These are phyloP conservation scores for Cantharis flavilabris DNA, from an alignment of 2,888 invertebrate species.

Conservation along the genomic window DNA sequence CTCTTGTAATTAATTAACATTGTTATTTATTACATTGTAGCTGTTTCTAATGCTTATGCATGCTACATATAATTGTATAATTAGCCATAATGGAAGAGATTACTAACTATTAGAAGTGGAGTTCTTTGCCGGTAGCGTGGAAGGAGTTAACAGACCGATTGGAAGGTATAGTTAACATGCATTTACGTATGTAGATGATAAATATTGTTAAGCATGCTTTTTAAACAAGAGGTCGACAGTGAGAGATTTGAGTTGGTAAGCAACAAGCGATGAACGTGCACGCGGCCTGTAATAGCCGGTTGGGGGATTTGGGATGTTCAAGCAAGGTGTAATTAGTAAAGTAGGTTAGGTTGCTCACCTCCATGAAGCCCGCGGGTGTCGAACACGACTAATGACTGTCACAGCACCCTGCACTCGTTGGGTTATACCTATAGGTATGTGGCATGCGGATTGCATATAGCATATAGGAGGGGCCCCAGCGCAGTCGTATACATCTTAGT, in stretches of 20 bases:
- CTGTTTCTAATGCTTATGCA: background rate
- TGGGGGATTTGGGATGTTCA: conserved; percentile 39
- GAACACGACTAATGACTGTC: conserved; percentile 58
- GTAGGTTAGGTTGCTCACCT: conserved; percentile 55
- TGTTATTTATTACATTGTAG: background rate
- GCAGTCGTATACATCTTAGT: conserved; percentile 66
- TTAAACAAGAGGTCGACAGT: conserved; percentile 7
- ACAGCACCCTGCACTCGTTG: conserved; percentile 55
- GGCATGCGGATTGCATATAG: conserved; percentile 57
- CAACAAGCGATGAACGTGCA: conserved; percentile 43
- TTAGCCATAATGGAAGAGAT: background rate
- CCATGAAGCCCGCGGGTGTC: conserved; percentile 53
- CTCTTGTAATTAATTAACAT: background rate
- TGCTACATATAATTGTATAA: background rate
- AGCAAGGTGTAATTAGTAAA: conserved; percentile 49
- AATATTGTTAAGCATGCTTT: conserved; percentile 3
- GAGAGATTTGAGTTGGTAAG: conserved; percentile 34
- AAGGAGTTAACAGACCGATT: background rate
- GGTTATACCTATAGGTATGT: conserved; percentile 56
- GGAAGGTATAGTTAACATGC: background rate
- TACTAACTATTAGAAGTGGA: background rate
- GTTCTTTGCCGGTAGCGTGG: background rate
- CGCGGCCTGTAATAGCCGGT: conserved; percentile 42
- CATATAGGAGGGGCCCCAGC: conserved; percentile 60
- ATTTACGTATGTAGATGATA: background rate